Percentiles rank a stretch among this genome's conserved stretches.
phyloP scores from a whole-genome alignment of 2,797 vertebrate species.

The Lindbergichthys nudifrons region DNA sequence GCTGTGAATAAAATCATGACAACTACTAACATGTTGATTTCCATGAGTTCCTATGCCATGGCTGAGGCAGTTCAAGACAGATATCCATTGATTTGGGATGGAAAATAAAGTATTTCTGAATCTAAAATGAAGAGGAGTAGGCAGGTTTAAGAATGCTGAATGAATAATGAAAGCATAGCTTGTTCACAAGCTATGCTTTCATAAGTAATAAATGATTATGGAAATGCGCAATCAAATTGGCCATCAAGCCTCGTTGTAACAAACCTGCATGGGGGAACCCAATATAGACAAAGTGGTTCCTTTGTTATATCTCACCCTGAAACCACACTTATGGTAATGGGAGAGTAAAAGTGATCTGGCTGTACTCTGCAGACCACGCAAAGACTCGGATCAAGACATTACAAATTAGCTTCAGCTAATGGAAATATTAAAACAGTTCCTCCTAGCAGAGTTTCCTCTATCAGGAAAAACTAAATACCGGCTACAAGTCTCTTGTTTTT shows the following conservation, averaged over 20 bases:
- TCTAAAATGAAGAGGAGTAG: background rate
- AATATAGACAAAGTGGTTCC: slow-evolving; percentile 47
- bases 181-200: no score
- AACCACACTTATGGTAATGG: slow-evolving; percentile 45
- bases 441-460: background rate
- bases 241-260: slow-evolving; percentile 8
- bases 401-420: slow-evolving; percentile 26
- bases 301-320: slow-evolving; percentile 26
- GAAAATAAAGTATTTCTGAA: background rate
- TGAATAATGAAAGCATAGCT: background rate
- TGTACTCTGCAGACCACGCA: slow-evolving; percentile 12
- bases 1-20: background rate
- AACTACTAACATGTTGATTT: background rate
- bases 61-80: background rate
- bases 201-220: slow-evolving; percentile 32
- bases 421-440: slow-evolving; percentile 18
- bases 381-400: slow-evolving; percentile 44
- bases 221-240: slow-evolving; percentile 15
- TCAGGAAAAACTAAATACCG: background rate
- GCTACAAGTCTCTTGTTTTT: background rate
- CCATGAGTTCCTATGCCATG: background rate
- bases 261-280: slow-evolving; percentile 30
- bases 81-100: background rate
- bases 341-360: slow-evolving; percentile 29
- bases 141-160: background rate